Evolutionary conservation across 2,113 vertebrate genomes (phyloP), one percentile per base, ranked within the genome.

Genomic region (Crotophaga sulcirostris): DNA sequence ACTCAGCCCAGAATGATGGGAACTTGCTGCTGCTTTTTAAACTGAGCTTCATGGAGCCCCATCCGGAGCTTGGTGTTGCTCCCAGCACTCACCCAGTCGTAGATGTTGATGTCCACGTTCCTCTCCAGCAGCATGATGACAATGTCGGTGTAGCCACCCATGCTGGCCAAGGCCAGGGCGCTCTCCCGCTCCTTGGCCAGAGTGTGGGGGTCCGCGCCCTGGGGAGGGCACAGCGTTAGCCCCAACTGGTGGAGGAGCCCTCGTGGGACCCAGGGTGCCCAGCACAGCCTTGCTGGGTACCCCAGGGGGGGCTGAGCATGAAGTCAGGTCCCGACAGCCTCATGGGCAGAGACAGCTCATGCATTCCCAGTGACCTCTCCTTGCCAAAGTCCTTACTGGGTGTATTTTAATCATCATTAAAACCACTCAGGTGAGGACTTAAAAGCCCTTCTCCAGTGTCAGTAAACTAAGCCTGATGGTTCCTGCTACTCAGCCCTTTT

Each of bases 121-220:
- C 98, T 98, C 84, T 98, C 98, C 11, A 99, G 98, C 60, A 99
- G 97, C 85, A 98, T 28, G 89, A 95, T 91, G 23, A 99, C 98
- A 0, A 99, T 99, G 96, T 99, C 99, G 0, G 98, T 99, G 82
- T 99, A 99, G 59, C 99, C 99, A 2, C 99, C 99, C 20, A 98
- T 99, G 97, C 99, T 99, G 96, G 99, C 99, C 91, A 99, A 92
- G 1, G 99, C 98, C 97, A 99, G 96, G 21, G 99, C 99, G 0
- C 99, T 99, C 96, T 99, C 99, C 36, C 99, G 91, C 82, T 99
- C 99, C 94, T 98, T 98, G 0, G 99, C 99, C 40, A 99, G 97
- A 33, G 93, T 90, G 76, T 98, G 98, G 34, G 99, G 99, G 85
- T 99, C 98, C 0, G 99, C 99, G 1, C 99, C 99, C 99, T 99